Conservation (phyloP, 92 coral and sea anemone genomes). For the Paramuricea clavata region DNA sequence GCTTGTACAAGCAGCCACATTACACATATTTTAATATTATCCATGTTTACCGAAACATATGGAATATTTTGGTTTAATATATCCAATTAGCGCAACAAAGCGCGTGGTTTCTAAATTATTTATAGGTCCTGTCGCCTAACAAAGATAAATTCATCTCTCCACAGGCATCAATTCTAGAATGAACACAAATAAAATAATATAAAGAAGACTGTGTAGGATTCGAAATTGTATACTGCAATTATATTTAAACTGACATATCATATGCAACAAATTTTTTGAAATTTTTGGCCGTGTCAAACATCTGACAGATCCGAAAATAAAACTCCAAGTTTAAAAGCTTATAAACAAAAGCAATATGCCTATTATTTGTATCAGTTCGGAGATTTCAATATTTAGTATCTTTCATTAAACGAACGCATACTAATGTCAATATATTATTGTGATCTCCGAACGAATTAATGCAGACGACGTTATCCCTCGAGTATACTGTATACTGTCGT, state of each 20-base stretch:
- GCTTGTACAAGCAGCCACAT: background rate
- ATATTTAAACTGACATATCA: no score
- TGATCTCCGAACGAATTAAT: no score
- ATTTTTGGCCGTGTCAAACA: no score
- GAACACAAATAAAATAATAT: no score
- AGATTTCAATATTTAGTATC: background rate
- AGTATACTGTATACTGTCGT: no score
- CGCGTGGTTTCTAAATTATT: slow-evolving; percentile 16
- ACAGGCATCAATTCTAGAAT: background rate
- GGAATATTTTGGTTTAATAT: slow-evolving; percentile 26
- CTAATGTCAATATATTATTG: background rate
- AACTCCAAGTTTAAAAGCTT: no score
- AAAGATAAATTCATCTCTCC: background rate
- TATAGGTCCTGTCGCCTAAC: background rate
- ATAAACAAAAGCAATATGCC: background rate
- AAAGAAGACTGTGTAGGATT: background rate
- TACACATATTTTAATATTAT: background rate
- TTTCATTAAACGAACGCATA: background rate
- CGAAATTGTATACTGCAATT: no score
- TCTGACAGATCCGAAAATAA: no score
- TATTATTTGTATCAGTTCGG: background rate
- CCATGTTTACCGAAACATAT: background rate
- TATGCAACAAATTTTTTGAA: no score
- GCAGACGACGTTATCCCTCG: no score
- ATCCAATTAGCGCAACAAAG: slow-evolving; percentile 47